A percentile compares a stretch with the other conserved stretches of the same genome.
Evolutionary conservation across 2,888 invertebrate genomes (phyloP).

Genomic region (Idaea dimidiata): DNA sequence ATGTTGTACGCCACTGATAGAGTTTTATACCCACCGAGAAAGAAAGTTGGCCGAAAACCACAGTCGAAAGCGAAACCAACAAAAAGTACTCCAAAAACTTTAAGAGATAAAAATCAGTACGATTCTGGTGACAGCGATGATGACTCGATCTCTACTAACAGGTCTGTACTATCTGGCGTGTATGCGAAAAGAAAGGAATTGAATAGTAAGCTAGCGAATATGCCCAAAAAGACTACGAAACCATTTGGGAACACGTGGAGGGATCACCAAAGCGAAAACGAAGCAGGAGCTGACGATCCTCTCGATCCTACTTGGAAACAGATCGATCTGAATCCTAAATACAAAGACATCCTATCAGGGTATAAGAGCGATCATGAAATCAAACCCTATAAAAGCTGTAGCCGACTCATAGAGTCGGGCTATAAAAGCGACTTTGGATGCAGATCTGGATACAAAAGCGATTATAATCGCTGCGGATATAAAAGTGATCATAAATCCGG

Average conservation of each 20-base stretch:
- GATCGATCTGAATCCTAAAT: slow-evolving; percentile 83
- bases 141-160: slow-evolving; percentile 57
- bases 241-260: slow-evolving; percentile 67
- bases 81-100: slow-evolving; percentile 57
- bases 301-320: slow-evolving; percentile 84
- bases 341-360: slow-evolving; percentile 81
- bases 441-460: slow-evolving; percentile 75
- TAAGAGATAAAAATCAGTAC: slow-evolving; percentile 72
- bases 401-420: slow-evolving; percentile 78
- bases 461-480: slow-evolving; percentile 79
- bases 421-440: slow-evolving; percentile 83
- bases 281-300: slow-evolving; percentile 77
- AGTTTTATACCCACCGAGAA: slow-evolving; percentile 88
- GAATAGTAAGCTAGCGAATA: slow-evolving; percentile 65
- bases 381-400: slow-evolving; percentile 76
- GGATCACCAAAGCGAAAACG: slow-evolving; percentile 75
- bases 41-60: slow-evolving; percentile 86
- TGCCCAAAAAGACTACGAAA: slow-evolving; percentile 65
- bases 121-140: slow-evolving; percentile 69
- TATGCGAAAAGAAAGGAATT: slow-evolving; percentile 77
- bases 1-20: slow-evolving; percentile 87
- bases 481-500: slow-evolving; percentile 83
- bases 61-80: slow-evolving; percentile 64
- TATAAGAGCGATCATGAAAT: slow-evolving; percentile 82
- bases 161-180: slow-evolving; percentile 72